Evolutionary conservation across 2,113 vertebrate genomes (phyloP).

Genomic region (Ovibos moschatus): DNA sequence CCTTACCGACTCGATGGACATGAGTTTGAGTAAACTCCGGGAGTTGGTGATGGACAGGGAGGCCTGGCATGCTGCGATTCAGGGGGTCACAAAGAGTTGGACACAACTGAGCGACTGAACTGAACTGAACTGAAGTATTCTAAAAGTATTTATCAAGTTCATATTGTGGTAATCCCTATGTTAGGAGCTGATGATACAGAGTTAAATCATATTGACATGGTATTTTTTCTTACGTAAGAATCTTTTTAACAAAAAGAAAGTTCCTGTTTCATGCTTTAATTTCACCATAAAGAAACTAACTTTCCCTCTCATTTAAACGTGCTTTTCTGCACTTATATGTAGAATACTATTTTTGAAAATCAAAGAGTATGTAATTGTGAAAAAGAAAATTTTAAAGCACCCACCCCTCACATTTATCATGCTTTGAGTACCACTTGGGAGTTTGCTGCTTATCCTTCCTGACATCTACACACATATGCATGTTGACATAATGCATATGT

Average conservation of each 20-base stretch:
- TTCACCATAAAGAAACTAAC: neutral
- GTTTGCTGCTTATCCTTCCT: neutral
- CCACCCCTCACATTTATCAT: neutral
- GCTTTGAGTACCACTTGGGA: neutral
- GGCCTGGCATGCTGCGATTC: too few relatives aligned
- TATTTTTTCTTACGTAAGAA: neutral
- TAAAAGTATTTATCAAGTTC: neutral
- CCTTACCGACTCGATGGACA: too few relatives aligned
- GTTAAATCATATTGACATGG: neutral
- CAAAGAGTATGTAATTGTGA: neutral
- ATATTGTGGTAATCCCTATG: neutral
- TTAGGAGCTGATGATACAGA: neutral
- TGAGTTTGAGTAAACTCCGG: too few relatives aligned
- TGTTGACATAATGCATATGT: neutral
- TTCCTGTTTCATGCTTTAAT: neutral
- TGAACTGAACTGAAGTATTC: neutral
- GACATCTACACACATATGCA: neutral
- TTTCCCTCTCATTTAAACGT: neutral
- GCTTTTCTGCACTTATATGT: neutral
- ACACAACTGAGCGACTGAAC: rapidly evolving
- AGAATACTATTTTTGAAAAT: neutral
- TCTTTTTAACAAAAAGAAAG: neutral
- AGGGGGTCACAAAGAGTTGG: too few relatives aligned
- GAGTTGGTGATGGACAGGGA: too few relatives aligned
- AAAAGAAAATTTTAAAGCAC: neutral